Evolutionary conservation across 2,888 invertebrate species (phyloP), one percentile per base, ranked within the genome.

Genomic region (Pharmacophagus antenor): DNA sequence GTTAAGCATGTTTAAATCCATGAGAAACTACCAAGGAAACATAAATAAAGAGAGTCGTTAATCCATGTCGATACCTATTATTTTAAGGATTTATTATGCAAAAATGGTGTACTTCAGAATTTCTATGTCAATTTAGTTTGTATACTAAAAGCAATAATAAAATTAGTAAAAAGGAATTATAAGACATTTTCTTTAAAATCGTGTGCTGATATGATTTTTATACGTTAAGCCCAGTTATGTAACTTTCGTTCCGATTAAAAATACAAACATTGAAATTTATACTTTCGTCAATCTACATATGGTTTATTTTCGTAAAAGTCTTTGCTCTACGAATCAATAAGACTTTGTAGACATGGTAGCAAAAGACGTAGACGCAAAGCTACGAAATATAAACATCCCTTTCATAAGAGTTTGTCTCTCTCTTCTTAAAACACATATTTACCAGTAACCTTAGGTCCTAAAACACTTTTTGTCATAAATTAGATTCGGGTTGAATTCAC

Each of bases 1-100:
- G 37, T 76, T 85, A 84, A 84, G 81, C 82, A 82, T 77, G 90
- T 84, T 85, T 88, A 82, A 84, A 82, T 81, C 84, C 80, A 82
- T 77, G 80, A 79, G 74, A 74, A 70, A 69, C 59, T 79, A 90
- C 86, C 70, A 88, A 85, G 88, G 64, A n/a, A 62, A 10, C 85
- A 91, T 83, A 77, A 65, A 56, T 20, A 4, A 1, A 64, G 69
- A 71, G 67, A 72, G 65, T 67, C 61, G 66, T 72, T 86, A 85
- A 85, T 84, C 87, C 83, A 12, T 37, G 3, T 17, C 0, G 10
- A 20, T 21, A 15, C 4, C 2, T n/a, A 8, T 3, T 31, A 27
- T 21, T 54, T 22, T 47, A 12, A 47, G 47, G 47, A n/a, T n/a
- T n/a, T n/a, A n/a, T n/a, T n/a, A n/a, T n/a, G n/a, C n/a, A 27